These are phyloP conservation scores for Zalophus californianus DNA, from an alignment of 2,797 vertebrate species.

Conservation along the genomic window DNA sequence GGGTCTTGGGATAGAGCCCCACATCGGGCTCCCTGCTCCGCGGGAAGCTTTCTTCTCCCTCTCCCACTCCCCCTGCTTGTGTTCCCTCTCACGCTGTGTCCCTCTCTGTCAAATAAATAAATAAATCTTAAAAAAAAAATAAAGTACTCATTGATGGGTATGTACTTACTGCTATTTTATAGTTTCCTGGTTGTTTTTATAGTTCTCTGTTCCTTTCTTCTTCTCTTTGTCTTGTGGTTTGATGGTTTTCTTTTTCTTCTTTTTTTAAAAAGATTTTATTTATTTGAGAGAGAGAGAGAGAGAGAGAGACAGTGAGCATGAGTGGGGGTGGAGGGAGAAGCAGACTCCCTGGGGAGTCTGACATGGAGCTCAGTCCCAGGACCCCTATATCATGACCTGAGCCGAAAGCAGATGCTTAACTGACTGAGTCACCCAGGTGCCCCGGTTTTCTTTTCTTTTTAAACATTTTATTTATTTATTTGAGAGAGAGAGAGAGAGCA, in stretches of 20 bases:
- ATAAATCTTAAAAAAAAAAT: neutral
- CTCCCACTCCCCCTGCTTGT: no score
- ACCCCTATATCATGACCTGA: neutral
- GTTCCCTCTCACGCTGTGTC: no score
- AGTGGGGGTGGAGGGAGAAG: neutral
- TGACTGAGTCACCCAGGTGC: neutral
- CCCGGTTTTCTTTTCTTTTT: neutral
- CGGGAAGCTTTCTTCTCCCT: no score
- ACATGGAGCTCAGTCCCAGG: neutral
- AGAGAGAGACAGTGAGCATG: neutral
- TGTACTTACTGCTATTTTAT: neutral
- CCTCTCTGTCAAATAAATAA: no score
- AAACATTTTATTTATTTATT: neutral
- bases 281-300: neutral
- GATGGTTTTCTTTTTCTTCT: neutral
- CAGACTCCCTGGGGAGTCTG: neutral
- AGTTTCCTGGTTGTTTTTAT: neutral
- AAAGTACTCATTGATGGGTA: neutral
- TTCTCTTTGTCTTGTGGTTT: neutral
- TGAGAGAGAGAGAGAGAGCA: no score
- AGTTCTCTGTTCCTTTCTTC: neutral
- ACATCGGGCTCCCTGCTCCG: no score
- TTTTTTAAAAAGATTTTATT: neutral
- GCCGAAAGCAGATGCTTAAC: neutral
- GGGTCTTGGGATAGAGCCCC: no score